Evolutionary conservation across 2,888 invertebrate species (phyloP).

Genomic region (Apantesis nais): DNA sequence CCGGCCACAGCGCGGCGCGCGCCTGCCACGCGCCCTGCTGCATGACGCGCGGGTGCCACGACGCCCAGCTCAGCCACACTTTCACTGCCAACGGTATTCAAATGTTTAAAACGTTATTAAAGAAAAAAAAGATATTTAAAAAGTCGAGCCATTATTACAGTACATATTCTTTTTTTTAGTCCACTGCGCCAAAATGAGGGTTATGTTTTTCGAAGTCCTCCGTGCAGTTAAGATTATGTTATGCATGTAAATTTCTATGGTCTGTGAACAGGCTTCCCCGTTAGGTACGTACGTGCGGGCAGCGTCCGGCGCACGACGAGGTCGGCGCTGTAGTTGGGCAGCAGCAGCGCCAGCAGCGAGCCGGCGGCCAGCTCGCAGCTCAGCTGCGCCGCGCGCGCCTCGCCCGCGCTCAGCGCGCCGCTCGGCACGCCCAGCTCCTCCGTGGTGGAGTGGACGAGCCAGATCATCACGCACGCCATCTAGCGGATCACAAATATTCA

Average conservation of each 20-base stretch:
- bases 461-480: conserved; percentile 92
- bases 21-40: conserved; percentile 85
- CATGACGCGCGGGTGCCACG: conserved; percentile 84
- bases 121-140: too few relatives aligned
- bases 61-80: conserved; percentile 90
- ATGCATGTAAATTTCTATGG: too few relatives aligned
- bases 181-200: too few relatives aligned
- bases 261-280: neutral
- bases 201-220: too few relatives aligned
- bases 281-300: conserved; percentile 85
- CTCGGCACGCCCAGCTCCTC: conserved; percentile 76
- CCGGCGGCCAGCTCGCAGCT: conserved; percentile 88
- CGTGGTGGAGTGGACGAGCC: conserved; percentile 87
- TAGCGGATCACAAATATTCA: conserved; percentile 56
- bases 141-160: too few relatives aligned
- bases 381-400: conserved; percentile 85
- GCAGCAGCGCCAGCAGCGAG: conserved; percentile 88
- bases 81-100: conserved; percentile 87
- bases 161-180: too few relatives aligned
- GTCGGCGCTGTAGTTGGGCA: conserved; percentile 89
- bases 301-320: conserved; percentile 88
- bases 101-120: too few relatives aligned
- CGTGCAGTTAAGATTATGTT: too few relatives aligned
- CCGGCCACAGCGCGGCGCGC: conserved; percentile 91
- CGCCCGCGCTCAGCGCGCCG: conserved; percentile 83